Conservation (phyloP, 2,113 vertebrate species). For the Mormoops blainvillei region DNA sequence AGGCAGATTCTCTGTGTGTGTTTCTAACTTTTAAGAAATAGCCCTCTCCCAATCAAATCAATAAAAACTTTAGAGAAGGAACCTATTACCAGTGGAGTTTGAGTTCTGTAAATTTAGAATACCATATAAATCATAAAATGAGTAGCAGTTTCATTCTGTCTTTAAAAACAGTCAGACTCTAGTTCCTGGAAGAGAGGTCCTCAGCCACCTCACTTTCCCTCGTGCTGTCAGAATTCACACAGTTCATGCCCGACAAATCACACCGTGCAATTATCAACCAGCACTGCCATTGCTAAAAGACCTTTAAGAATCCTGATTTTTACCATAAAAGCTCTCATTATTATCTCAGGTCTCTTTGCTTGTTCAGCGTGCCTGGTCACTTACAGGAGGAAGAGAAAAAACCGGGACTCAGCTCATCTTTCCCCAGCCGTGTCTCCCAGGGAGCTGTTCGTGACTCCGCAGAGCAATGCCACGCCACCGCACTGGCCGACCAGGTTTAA, state of each 20-base stretch:
- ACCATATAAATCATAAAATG: background rate
- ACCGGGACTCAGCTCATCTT: slow-evolving; percentile 53
- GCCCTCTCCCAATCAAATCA: background rate
- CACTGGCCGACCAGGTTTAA: slow-evolving; percentile 54
- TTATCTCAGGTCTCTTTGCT: slow-evolving; percentile 61
- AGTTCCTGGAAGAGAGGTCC: background rate
- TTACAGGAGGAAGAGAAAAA: slow-evolving; percentile 64
- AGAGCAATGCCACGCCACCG: slow-evolving; percentile 40
- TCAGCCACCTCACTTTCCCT: background rate
- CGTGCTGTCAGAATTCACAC: background rate
- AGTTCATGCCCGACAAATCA: slow-evolving; percentile 55
- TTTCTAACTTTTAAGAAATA: slow-evolving; percentile 14
- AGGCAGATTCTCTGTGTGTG: background rate
- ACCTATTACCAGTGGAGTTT: background rate
- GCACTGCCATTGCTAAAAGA: slow-evolving; percentile 21
- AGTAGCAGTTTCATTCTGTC: background rate
- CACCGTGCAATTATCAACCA: slow-evolving; percentile 41
- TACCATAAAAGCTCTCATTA: slow-evolving; percentile 70
- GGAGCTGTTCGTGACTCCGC: slow-evolving; percentile 45
- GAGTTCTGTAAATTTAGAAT: background rate
- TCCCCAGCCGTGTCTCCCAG: slow-evolving; percentile 55
- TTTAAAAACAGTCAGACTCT: background rate
- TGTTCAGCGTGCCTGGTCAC: slow-evolving; percentile 64
- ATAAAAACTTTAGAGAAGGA: background rate
- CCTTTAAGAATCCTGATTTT: slow-evolving; percentile 60